phyloP scores from a whole-genome alignment of 1,140 invertebrate species.

The Nasonia longicornis region DNA sequence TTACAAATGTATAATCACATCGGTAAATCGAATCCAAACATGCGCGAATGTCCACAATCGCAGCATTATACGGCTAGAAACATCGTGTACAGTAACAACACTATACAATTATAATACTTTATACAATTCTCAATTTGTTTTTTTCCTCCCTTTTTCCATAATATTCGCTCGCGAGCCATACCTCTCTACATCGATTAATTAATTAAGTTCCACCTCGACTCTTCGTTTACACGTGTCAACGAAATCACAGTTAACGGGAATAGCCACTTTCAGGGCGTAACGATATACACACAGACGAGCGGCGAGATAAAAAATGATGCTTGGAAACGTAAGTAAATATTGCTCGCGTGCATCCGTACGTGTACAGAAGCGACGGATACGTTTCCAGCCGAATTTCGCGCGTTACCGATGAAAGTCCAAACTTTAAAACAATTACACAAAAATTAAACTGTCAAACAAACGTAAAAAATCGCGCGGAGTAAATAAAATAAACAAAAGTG shows the following conservation, averaged over 20 bases:
- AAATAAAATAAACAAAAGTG: neutral
- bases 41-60: neutral
- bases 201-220: neutral
- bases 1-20: too few species aligned
- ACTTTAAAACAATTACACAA: too few species aligned
- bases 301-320: too few species aligned
- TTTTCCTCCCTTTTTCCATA: neutral
- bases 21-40: too few species aligned
- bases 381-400: neutral
- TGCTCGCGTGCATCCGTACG: neutral
- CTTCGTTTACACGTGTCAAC: slow-evolving; percentile 43
- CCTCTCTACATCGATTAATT: neutral
- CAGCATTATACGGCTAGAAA: neutral
- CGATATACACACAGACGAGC: neutral
- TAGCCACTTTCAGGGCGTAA: slow-evolving; percentile 25
- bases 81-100: neutral
- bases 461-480: too few species aligned
- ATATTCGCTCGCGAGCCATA: too few species aligned
- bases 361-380: neutral
- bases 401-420: too few species aligned
- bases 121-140: slow-evolving; percentile 5
- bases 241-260: slow-evolving; percentile 52
- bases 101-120: slow-evolving; percentile 27
- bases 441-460: too few species aligned
- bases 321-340: neutral